Percentiles rank a stretch among this genome's conserved stretches.
These are phyloP conservation scores for Hippoglossus hippoglossus DNA, from an alignment of 2,797 vertebrate species.

Conservation along the genomic window DNA sequence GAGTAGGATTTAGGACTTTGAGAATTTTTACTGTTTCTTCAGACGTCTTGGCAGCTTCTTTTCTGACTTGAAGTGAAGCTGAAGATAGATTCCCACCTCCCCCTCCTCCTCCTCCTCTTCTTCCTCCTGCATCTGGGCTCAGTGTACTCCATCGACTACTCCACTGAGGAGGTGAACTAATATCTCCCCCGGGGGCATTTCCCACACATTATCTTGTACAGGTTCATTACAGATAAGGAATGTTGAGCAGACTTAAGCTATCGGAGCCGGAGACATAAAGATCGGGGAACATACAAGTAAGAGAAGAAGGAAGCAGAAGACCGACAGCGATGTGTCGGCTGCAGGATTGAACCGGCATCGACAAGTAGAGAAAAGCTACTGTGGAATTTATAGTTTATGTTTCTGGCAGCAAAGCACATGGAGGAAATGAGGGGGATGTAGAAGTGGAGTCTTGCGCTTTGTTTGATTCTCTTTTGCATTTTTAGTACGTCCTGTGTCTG, in stretches of 20 bases:
- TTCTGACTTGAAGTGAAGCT: slow-evolving; percentile 28
- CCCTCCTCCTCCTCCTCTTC: slow-evolving; percentile 30
- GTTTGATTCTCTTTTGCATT: slow-evolving; percentile 20
- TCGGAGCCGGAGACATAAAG: slow-evolving; percentile 39
- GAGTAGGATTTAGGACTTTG: not conserved
- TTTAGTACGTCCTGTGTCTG: not conserved
- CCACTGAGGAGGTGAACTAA: slow-evolving; percentile 80
- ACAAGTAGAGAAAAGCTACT: slow-evolving; percentile 20
- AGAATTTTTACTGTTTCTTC: slow-evolving; percentile 2
- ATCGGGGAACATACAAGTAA: slow-evolving; percentile 32
- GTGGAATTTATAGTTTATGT: slow-evolving; percentile 25
- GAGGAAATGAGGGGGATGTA: slow-evolving; percentile 6
- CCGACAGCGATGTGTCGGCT: not conserved
- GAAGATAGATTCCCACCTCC: slow-evolving; percentile 35
- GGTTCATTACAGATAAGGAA: slow-evolving; percentile 89
- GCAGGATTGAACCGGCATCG: slow-evolving; percentile 21
- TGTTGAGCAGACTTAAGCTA: slow-evolving; percentile 73
- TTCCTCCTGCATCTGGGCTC: slow-evolving; percentile 27
- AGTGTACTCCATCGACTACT: slow-evolving; percentile 50
- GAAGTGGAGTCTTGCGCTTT: not conserved
- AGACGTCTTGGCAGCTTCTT: slow-evolving; percentile 17
- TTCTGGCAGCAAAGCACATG: slow-evolving; percentile 10
- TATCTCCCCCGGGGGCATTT: slow-evolving; percentile 82
- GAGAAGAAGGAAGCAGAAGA: slow-evolving; percentile 12
- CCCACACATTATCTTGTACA: slow-evolving; percentile 85